Conservation (phyloP, 2,797 vertebrate genomes). For the Pangasius mekongensis region DNA sequence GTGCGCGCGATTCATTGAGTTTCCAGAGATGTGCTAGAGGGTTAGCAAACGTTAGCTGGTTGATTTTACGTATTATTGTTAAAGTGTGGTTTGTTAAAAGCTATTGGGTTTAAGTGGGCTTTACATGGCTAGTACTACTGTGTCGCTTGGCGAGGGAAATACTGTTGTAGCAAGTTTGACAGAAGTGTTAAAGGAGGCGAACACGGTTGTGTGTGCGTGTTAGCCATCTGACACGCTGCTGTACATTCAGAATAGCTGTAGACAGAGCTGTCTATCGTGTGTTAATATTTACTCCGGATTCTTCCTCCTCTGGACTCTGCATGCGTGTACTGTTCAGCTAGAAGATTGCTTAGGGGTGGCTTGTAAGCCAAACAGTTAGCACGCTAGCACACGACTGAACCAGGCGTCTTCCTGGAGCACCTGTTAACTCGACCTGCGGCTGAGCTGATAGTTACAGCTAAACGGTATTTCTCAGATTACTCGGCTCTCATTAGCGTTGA, state of each 20-base stretch:
- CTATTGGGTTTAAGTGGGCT: neutral
- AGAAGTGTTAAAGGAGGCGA: neutral
- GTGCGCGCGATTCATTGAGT: neutral
- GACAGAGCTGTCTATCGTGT: neutral
- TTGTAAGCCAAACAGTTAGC: neutral
- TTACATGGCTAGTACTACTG: neutral
- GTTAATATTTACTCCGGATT: neutral
- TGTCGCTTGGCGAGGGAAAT: neutral
- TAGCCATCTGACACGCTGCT: neutral
- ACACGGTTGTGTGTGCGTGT: neutral
- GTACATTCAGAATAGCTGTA: neutral
- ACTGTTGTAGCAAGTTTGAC: neutral
- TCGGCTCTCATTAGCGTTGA: neutral
- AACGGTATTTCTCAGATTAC: neutral
- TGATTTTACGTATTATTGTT: neutral
- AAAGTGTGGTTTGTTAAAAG: neutral
- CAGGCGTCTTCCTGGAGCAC: neutral
- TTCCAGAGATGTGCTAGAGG: neutral
- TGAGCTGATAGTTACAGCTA: neutral
- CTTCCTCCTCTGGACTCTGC: too few species aligned
- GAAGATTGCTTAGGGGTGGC: neutral
- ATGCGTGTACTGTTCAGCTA: neutral
- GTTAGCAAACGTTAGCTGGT: constrained; percentile 6
- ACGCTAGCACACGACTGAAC: neutral
- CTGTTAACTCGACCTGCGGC: constrained; percentile 18